Base-by-base conservation (phyloP, 2,113 vertebrate species). In the Ascaphus truei region DNA sequence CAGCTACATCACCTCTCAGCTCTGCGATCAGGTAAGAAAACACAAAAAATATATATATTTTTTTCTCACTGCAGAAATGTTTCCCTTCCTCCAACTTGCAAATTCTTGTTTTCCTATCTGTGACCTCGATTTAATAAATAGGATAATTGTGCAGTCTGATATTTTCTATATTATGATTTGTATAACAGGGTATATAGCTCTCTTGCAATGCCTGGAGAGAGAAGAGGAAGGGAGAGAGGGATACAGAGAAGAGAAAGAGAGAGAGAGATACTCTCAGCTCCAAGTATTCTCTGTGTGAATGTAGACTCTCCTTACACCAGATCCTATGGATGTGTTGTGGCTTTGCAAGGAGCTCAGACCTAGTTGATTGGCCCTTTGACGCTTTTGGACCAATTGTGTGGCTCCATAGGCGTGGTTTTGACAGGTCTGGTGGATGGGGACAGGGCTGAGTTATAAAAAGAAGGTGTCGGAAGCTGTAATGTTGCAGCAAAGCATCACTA, bases 301-400 rank as follows among this genome's bases (percentile, higher is more conserved):
- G 90, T 91, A 93, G 92, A 90, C 91, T 83, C 92, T 88, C 90
- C 89, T 80, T 84, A 92, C 91, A 92, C 90, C 93, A 87, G 89
- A 90, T 92, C 86, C 92, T 90, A 87, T 91, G 95, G 93, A 93
- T 92, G 91, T 92, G 93, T 93, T 85, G 91, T 90, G 82, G 88
- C 92, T 52, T 92, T 88, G 89, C 92, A 83, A 91, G 91, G 73
- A 87, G 91, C 90, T 83, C 81, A 83, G 90, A 89, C 93, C 88
- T 85, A 88, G 89, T 96, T 97, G 96, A 98, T 99, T 98, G 96
- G 96, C 92, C 94, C 95, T 95, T 98, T 99, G 93, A 97, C 96
- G 96, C 96, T 93, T 96, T 95, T 92, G 93, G 94, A 97, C 96
- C 96, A 99, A 98, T 99, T 95, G 96, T 93, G 92, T 92, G 83